Conservation (phyloP, 2,888 invertebrate genomes). For the Asteroscopus sphinx region DNA sequence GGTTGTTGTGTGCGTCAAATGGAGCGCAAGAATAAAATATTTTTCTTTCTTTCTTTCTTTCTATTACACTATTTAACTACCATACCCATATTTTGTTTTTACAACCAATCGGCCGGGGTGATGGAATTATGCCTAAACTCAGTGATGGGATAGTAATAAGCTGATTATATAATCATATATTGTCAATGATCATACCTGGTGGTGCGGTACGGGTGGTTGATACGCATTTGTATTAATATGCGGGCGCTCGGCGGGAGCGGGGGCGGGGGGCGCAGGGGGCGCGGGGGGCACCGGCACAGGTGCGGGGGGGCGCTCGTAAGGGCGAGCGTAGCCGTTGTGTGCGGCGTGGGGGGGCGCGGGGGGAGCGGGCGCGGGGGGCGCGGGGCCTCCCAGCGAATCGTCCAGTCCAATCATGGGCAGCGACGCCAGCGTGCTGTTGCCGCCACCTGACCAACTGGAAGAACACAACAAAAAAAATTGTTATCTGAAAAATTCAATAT, state of each 20-base stretch:
- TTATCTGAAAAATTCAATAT: too few species aligned
- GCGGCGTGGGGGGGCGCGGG: not conserved
- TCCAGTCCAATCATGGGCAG: constrained; percentile 94
- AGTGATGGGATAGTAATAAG: too few species aligned
- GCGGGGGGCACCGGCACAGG: not conserved
- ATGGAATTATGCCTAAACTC: too few species aligned
- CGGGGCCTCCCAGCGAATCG: constrained; percentile 79
- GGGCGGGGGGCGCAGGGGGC: constrained; percentile 2
- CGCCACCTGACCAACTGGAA: constrained; percentile 91
- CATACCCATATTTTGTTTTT: too few species aligned
- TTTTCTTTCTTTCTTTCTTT: too few species aligned
- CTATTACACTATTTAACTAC: too few species aligned
- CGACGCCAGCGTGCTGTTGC: constrained; percentile 93
- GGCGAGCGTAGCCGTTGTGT: not conserved
- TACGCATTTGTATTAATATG: constrained; percentile 6
- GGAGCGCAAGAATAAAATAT: too few species aligned
- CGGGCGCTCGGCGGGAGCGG: constrained; percentile 15
- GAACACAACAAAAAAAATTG: not conserved
- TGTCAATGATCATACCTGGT: constrained; percentile 29
- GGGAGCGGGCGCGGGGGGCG: constrained; percentile 30
- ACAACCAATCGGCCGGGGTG: too few species aligned
- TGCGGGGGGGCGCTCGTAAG: constrained; percentile 1
- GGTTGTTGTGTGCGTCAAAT: too few species aligned
- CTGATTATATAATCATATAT: too few species aligned
- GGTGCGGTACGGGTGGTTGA: constrained; percentile 29